Base-by-base conservation (phyloP, 1,140 invertebrate genomes). In the Cydia fagiglandana region DNA sequence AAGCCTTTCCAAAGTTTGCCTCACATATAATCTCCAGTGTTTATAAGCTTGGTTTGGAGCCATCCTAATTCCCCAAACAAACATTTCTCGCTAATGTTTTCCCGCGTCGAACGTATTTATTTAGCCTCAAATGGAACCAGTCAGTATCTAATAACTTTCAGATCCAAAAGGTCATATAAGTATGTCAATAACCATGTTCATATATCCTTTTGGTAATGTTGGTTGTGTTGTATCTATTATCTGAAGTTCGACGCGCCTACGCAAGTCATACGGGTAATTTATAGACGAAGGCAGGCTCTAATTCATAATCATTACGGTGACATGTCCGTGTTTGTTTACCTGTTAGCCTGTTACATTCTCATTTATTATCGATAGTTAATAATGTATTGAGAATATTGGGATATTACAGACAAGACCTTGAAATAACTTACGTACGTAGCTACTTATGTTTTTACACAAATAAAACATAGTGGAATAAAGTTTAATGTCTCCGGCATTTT, bases 391-490 rank as follows among this genome's bases (percentile, higher is more conserved):
- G 2, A 24, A 9, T 17, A 10, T 45, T 45, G 41, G 10, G 1
- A 45, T 47, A 47, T 13, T 10, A 15, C 13, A 7, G 45, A 53
- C n/a, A 17, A 53, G 4, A 17, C 50, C n/a, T 53, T 53, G 50
- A 53, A n/a, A 34, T 34, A 34, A 34, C 34, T 5, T 6, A 34
- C 5, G 34, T 34, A 34, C 34, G 30, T 30, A 30, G 30, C 24
- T 24, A 24, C 24, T 24, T 30, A 38, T 38, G 34, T 38, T 38
- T 38, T 38, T 38, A 83, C 77, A 83, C 64, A 47, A 47, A 47
- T 47, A 47, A 47, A 47, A 47, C 53, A 61, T 64, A 61, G 73
- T 12, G 20, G 10, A 64, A 10, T 17, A 24, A 24, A 24, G 24
- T 24, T 24, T 30, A 30, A 38, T 38, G 28, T 28, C 0, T 10